Evolutionary conservation across 2,113 vertebrate species (phyloP).

Genomic region (Psilopsiagon aurifrons): DNA sequence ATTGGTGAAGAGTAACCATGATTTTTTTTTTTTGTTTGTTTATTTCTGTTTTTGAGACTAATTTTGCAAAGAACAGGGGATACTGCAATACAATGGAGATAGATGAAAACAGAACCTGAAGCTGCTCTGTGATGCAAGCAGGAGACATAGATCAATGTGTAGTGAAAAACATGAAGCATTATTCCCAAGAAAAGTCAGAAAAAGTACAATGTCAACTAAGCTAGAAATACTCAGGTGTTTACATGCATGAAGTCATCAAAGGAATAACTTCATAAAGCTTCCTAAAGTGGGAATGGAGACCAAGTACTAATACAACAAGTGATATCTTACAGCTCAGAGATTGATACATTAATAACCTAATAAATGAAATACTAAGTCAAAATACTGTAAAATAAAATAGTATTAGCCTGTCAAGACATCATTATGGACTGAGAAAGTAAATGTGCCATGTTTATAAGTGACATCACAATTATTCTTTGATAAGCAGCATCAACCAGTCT

Average conservation of each 20-base stretch:
- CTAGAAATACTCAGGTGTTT: neutral
- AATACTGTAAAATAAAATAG: neutral
- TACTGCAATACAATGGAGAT: neutral
- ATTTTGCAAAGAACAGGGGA: neutral
- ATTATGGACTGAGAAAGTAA: neutral
- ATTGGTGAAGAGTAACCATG: neutral
- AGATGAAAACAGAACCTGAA: neutral
- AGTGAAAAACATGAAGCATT: neutral
- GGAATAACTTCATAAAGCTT: neutral
- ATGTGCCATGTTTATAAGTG: neutral
- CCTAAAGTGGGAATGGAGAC: neutral
- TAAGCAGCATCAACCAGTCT: neutral
- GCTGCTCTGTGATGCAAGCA: neutral
- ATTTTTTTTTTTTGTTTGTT: neutral
- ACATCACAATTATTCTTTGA: neutral
- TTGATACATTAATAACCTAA: neutral
- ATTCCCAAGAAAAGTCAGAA: neutral
- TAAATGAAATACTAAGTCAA: neutral
- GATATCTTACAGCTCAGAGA: neutral
- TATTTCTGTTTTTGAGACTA: neutral
- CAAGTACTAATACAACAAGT: neutral
- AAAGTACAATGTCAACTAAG: neutral
- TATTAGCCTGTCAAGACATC: neutral
- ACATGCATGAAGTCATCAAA: neutral
- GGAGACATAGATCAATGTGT: rapidly evolving